phyloP scores from a whole-genome alignment of 2,113 vertebrate species.

The Plestiodon gilberti region DNA sequence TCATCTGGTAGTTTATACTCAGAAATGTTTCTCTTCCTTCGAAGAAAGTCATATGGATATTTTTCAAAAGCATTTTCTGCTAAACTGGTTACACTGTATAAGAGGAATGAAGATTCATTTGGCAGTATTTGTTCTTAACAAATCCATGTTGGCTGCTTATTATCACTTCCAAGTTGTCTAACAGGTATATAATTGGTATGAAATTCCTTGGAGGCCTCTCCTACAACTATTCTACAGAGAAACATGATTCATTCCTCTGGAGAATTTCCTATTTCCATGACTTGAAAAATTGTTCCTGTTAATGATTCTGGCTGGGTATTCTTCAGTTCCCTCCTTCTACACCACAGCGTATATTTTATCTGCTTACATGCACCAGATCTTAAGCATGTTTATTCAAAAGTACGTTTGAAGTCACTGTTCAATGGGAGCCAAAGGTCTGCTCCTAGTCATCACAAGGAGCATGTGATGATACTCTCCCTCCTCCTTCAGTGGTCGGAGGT shows the following conservation, averaged over 20 bases:
- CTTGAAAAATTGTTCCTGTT: background rate
- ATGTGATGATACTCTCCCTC: background rate
- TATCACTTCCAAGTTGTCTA: slow-evolving; percentile 8
- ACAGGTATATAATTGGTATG: slow-evolving; percentile 23
- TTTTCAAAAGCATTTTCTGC: background rate
- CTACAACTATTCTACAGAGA: background rate
- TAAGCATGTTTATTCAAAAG: background rate
- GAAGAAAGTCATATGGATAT: background rate
- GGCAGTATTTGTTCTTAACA: background rate
- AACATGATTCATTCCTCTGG: background rate
- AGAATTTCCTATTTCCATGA: background rate
- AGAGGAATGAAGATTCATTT: slow-evolving; percentile 1
- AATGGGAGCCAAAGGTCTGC: background rate
- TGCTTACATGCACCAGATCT: background rate
- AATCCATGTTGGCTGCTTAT: background rate
- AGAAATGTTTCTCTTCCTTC: background rate
- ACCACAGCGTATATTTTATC: background rate
- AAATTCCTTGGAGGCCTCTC: slow-evolving; percentile 15
- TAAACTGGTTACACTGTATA: background rate
- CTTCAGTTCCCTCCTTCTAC: background rate
- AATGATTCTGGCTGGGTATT: background rate
- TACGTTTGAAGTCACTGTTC: background rate
- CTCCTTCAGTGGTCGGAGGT: background rate
- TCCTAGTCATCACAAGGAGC: background rate
- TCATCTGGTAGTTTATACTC: background rate